Base-by-base conservation (phyloP, 2,888 invertebrate genomes). In the Augiades crinisus region DNA sequence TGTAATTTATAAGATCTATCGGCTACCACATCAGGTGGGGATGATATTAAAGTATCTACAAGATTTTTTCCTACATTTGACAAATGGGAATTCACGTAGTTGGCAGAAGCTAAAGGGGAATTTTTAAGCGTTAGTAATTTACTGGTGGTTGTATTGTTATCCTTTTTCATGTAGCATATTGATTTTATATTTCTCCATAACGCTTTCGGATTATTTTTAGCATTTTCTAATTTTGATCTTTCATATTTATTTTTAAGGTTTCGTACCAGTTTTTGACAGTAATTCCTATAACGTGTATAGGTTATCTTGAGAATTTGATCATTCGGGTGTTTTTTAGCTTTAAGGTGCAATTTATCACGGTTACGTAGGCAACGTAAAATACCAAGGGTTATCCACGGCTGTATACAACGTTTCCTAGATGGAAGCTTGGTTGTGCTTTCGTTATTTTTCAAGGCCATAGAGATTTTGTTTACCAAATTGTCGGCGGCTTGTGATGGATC, bases 351-450 rank as follows among this genome's bases (percentile, higher is more conserved):
- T 45, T 45, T 44, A 19, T 45, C 51, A 21, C 51, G 51, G 22
- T 51, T 51, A 5, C 38, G 27, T 17, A 55, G 44, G 30, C 55
- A 55, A 2, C 55, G 47, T 38, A 55, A 21, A 2, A 55, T 37
- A 6, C 55, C 53, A 31, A 34, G 22, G 1, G 49, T 50, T 34
- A 53, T 53, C 55, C 55, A 55, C 6, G 52, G 52, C 22, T 55
- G 52, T 3, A 53, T 31, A 14, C 24, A 34, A 16, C 49, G 24
- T 37, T 30, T 30, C 37, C 41, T 54, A 7, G 12, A 40, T 6
- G 46, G 41, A n/a, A 50, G 41, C 7, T 13, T 41, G 12, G 27
- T 6, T 10, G 17, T 43, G 2, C 27, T 36, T 24, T 38, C 27
- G 13, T 46, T 44, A 12, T 38, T 54, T 6, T 51, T 34, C 5